Conservation (phyloP, 2,888 invertebrate species). For the Dryadula phaetusa region DNA sequence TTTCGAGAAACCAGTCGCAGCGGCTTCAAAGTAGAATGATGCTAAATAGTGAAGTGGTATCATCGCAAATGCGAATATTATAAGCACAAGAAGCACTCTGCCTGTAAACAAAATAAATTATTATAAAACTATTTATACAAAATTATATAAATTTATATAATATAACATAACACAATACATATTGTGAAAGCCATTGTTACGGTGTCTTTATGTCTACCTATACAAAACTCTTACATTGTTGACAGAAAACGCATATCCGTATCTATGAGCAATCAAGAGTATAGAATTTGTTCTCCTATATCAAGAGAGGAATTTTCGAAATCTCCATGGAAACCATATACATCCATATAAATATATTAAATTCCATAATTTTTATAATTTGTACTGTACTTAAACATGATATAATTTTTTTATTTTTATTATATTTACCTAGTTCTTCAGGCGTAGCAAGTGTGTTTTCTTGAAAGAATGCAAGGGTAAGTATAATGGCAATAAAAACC, state of each 20-base stretch:
- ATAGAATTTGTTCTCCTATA: too few species aligned
- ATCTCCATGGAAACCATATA: too few species aligned
- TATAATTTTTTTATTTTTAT: not conserved
- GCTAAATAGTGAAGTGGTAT: conserved; percentile 90
- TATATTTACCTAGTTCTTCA: conserved; percentile 78
- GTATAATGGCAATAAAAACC: conserved; percentile 83
- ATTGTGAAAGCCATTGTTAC: not conserved
- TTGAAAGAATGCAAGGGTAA: conserved; percentile 87
- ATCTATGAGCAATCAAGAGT: too few species aligned
- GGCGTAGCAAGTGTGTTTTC: conserved; percentile 85
- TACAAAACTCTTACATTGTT: too few species aligned
- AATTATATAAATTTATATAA: not conserved
- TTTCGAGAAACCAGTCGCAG: conserved; percentile 91
- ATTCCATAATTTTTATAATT: too few species aligned
- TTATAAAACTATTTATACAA: not conserved
- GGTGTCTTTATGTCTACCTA: too few species aligned
- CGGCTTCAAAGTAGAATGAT: conserved; percentile 88
- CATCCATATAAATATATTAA: too few species aligned
- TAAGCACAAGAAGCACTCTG: conserved; percentile 85
- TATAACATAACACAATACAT: not conserved
- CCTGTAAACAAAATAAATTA: conserved; percentile 64
- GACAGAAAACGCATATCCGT: too few species aligned
- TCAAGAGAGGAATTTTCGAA: too few species aligned
- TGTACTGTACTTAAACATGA: too few species aligned
- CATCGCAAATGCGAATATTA: conserved; percentile 88